Base-by-base conservation (phyloP, 2,888 invertebrate genomes). In the Schizaphis graminum region DNA sequence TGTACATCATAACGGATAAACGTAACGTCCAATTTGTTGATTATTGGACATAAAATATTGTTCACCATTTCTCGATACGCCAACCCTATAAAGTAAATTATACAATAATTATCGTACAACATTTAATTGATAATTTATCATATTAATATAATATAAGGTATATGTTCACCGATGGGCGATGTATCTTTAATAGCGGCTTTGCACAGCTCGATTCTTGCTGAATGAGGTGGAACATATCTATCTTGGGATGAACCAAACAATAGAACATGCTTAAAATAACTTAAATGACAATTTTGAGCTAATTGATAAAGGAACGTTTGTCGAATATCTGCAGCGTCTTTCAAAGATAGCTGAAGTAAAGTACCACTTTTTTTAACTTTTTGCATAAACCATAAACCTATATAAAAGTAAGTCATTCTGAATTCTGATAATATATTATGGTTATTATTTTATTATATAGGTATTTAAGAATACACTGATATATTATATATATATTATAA, bases 301-400 rank as follows among this genome's bases (percentile, higher is more conserved):
- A 99, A 97, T 89, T 98, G 97, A 96, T 99, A 99, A 95, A 99
- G 97, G 96, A 99, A 99, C 85, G 98, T 98, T 95, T 98, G 97
- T 0, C 98, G 97, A 91, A 98, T 97, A 96, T 99, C 98, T 0
- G 97, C 96, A 0, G 98, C 97, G 96, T 99, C 99, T 95, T 98
- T 97, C 95, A 99, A 97, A 47, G 98, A 98, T 11, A 99, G 96
- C 96, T 99, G 99, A 26, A 99, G 97, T 91, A 99, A 96, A 0
- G 99, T 99, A 3, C 98, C 98, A 0, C 99, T 99, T 96, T 99
- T 99, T 96, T 99, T 99, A 98, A 98, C 99, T 96, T 99, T 99
- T 96, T 99, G 99, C 98, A 99, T 99, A 96, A 99, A 98, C 99
- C 99, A 99, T 98, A 99, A 98, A 77, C 99, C 99, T 99, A 96